These are phyloP conservation scores for Cryptus viduatorius DNA, from an alignment of 2,888 invertebrate genomes.

Conservation along the genomic window DNA sequence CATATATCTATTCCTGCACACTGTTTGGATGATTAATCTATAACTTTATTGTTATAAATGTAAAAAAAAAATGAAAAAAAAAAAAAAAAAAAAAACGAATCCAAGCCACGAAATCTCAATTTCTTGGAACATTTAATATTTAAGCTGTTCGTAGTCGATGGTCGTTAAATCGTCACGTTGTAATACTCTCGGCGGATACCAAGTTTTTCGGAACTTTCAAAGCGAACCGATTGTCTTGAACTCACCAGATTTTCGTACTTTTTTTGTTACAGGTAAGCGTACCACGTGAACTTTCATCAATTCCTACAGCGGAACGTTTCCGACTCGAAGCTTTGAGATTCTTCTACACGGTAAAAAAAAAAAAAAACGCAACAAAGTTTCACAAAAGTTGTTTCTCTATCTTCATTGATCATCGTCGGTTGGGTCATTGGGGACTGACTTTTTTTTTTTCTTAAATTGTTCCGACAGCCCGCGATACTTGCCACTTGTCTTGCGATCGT, in stretches of 20 bases:
- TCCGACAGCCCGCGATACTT: not conserved
- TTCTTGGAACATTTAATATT: not conserved
- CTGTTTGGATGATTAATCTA: no score
- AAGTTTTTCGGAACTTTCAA: not conserved
- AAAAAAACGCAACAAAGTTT: constrained; percentile 13
- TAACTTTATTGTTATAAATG: not conserved
- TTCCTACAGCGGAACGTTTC: not conserved
- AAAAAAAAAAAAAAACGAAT: not conserved
- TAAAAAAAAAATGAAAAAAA: not conserved
- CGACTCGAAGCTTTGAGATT: not conserved
- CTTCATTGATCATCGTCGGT: not conserved
- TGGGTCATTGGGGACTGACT: not conserved
- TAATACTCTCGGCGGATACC: not conserved
- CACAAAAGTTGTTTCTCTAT: not conserved
- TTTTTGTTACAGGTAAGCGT: constrained; percentile 64
- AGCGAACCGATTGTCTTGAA: not conserved
- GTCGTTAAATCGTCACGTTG: not conserved
- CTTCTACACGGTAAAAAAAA: constrained; percentile 41
- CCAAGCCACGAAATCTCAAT: not conserved
- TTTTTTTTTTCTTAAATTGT: not conserved
- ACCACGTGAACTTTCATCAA: not conserved
- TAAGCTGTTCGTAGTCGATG: not conserved
- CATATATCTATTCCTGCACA: not conserved
- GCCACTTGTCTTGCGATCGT: no score
- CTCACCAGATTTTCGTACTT: constrained; percentile 4